Percentiles rank a stretch among this genome's conserved stretches.
phyloP scores from a whole-genome alignment of 2,113 vertebrate genomes.

The Isurus oxyrinchus region DNA sequence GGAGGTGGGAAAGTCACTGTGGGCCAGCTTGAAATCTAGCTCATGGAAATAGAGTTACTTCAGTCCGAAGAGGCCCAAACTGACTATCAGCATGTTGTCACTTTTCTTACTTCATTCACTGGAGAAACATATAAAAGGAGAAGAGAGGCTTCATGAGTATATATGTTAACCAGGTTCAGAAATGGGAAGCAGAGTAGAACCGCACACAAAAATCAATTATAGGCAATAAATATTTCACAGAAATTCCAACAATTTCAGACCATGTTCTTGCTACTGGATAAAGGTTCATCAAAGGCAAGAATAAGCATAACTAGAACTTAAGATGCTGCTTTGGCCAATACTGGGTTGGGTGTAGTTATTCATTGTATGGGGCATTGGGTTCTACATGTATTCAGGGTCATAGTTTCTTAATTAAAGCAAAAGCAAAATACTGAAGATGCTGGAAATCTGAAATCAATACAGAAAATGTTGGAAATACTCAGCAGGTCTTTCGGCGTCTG shows the following conservation, averaged over 20 bases:
- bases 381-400: background rate
- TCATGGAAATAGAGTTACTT: no score
- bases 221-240: background rate
- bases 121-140: background rate
- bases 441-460: no score
- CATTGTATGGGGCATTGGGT: background rate
- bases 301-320: background rate
- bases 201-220: background rate
- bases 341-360: background rate
- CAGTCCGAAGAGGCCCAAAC: background rate
- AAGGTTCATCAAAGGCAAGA: background rate
- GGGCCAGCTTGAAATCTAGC: no score
- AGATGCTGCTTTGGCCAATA: background rate
- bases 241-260: background rate
- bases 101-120: background rate
- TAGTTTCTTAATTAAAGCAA: background rate
- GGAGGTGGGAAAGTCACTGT: background rate
- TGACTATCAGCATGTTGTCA: background rate
- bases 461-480: no score
- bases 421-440: no score
- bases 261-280: background rate
- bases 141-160: background rate
- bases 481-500: no score
- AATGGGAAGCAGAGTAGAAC: background rate
- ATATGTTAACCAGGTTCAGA: background rate